These are phyloP conservation scores for Hymenochirus boettgeri DNA, from an alignment of 2,113 vertebrate species.

Conservation along the genomic window DNA sequence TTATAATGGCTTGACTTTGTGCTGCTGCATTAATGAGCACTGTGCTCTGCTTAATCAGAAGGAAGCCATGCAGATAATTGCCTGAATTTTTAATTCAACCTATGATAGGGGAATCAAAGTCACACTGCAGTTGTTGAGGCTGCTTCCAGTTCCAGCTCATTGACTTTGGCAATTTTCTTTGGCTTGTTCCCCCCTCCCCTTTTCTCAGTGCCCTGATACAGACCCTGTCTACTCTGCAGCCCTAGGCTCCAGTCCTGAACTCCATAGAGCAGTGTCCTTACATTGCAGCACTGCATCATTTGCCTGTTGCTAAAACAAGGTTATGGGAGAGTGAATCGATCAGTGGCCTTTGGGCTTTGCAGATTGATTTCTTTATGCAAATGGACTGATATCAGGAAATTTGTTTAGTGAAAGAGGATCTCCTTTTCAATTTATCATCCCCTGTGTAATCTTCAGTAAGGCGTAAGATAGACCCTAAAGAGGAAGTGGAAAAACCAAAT, in stretches of 20 bases:
- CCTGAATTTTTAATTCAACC: constrained; percentile 85
- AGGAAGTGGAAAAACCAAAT: constrained; percentile 23
- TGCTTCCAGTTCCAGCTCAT: constrained; percentile 63
- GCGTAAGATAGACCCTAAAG: neutral
- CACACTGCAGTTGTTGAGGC: constrained; percentile 67
- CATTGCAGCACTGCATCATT: neutral
- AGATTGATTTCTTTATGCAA: constrained; percentile 30
- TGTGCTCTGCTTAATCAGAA: constrained; percentile 75
- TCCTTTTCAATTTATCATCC: constrained; percentile 14
- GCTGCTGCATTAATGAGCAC: constrained; percentile 89
- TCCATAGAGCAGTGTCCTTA: neutral
- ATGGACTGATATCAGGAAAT: constrained; percentile 40
- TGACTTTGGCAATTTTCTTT: constrained; percentile 68
- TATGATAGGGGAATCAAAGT: constrained; percentile 76
- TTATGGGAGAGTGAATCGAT: constrained; percentile 51
- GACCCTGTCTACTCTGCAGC: constrained; percentile 10
- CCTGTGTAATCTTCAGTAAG: neutral
- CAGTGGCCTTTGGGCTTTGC: constrained; percentile 1
- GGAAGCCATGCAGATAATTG: constrained; percentile 97
- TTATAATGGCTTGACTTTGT: constrained; percentile 81
- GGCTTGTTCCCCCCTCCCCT: constrained; percentile 44
- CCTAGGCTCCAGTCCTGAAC: neutral
- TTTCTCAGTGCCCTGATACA: constrained; percentile 6
- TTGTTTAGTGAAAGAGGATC: constrained; percentile 15
- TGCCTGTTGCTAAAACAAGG: constrained; percentile 40